Percentiles rank a stretch among this genome's conserved stretches.
These are phyloP conservation scores for Poeciliopsis paucimaculata DNA, from an alignment of 2,797 vertebrate species.

Conservation along the genomic window DNA sequence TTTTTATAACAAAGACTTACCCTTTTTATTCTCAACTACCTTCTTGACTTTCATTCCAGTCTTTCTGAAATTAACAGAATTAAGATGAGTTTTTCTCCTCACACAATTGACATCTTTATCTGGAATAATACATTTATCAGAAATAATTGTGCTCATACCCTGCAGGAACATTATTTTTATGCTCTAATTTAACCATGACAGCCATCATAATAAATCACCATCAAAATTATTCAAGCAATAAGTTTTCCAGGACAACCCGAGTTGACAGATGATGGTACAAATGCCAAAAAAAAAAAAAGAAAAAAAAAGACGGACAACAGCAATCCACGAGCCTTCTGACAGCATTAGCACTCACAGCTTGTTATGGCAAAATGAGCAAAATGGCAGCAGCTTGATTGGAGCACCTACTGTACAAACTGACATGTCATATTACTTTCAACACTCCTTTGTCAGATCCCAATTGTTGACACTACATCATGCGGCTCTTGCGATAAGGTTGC, in stretches of 20 bases:
- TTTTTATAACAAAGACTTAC: not conserved
- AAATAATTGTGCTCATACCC: not conserved
- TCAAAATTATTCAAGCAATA: not conserved
- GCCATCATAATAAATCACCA: not conserved
- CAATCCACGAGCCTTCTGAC: constrained; percentile 1
- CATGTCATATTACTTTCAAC: constrained; percentile 60
- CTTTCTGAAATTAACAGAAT: not conserved
- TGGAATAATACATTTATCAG: not conserved
- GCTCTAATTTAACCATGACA: not conserved
- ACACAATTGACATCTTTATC: not conserved
- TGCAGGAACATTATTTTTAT: not conserved
- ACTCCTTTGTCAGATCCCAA: constrained; percentile 46
- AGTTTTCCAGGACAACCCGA: not conserved
- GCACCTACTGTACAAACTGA: constrained; percentile 39
- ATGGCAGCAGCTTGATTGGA: constrained; percentile 51
- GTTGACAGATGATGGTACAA: not conserved
- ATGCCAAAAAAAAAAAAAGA: not conserved
- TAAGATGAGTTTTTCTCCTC: not conserved
- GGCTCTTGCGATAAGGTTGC: constrained; percentile 72
- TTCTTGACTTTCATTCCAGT: not conserved
- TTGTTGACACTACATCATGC: constrained; percentile 38
- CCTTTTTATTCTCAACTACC: not conserved
- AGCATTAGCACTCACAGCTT: constrained; percentile 27
- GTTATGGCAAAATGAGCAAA: constrained; percentile 50
- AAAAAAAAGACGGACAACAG: not conserved